phyloP scores from a whole-genome alignment of 2,113 vertebrate genomes.

The Genyomyrus donnyi region DNA sequence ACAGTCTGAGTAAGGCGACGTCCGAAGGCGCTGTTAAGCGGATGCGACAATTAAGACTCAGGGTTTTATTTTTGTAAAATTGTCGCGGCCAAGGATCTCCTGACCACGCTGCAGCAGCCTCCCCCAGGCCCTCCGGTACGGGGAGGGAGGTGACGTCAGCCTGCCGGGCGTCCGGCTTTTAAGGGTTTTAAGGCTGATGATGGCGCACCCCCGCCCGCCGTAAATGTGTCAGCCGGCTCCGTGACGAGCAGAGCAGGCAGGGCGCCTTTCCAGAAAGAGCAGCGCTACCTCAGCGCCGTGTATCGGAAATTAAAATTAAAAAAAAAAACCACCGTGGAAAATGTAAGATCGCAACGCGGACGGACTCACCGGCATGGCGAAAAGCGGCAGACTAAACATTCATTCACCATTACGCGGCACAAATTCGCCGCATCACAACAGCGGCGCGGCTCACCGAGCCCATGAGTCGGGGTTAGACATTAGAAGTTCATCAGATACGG shows the following conservation, averaged over 20 bases:
- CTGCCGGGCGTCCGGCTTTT: conserved; percentile 54
- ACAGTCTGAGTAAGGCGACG: conserved; percentile 61
- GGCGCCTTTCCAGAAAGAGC: conserved; percentile 18
- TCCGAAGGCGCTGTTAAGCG: conserved; percentile 60
- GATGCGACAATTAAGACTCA: conserved; percentile 63
- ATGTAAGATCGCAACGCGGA: conserved; percentile 41
- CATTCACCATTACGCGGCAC: conserved; percentile 55
- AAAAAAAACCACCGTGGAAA: conserved; percentile 58
- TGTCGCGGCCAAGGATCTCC: conserved; percentile 60
- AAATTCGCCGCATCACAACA: conserved; percentile 43
- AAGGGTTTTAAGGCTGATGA: conserved; percentile 46
- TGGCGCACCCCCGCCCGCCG: conserved; percentile 48
- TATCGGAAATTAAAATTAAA: not conserved
- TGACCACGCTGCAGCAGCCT: conserved; percentile 34
- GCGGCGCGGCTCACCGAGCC: conserved; percentile 46
- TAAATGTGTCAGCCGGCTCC: conserved; percentile 45
- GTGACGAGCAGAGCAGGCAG: conserved; percentile 22
- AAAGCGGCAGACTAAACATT: conserved; percentile 63
- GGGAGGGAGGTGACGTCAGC: conserved; percentile 58
- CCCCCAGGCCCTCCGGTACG: conserved; percentile 29
- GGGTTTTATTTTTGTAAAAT: conserved; percentile 65
- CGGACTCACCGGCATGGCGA: conserved; percentile 53
- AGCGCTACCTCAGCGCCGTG: not conserved
- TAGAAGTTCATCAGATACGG: conserved; percentile 62
- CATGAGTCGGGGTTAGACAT: conserved; percentile 57